Evolutionary conservation across 2,113 vertebrate species (phyloP).

Genomic region (Condylura cristata): DNA sequence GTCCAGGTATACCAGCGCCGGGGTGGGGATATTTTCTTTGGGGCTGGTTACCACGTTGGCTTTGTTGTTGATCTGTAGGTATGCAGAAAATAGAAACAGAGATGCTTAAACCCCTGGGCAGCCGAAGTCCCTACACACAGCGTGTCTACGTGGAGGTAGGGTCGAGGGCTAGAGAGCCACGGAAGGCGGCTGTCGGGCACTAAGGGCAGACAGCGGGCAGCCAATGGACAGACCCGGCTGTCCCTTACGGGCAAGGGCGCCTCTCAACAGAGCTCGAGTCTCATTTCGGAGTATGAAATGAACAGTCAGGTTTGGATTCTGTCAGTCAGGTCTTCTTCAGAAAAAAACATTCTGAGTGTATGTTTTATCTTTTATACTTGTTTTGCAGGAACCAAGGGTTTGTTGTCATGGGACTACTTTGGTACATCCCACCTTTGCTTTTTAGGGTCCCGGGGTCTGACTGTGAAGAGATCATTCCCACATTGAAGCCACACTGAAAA

Average conservation of each 20-base stretch:
- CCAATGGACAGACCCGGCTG: neutral
- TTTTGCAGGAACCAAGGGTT: neutral
- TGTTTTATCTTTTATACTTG: neutral
- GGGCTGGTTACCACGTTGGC: conserved; percentile 98
- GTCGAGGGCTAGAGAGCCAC: conserved; percentile 81
- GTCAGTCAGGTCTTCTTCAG: neutral
- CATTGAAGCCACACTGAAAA: neutral
- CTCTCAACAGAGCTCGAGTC: conserved; percentile 61
- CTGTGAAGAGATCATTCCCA: neutral
- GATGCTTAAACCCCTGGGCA: conserved; percentile 83
- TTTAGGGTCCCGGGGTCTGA: too few species aligned
- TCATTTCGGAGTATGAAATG: conserved; percentile 54
- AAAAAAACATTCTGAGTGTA: neutral
- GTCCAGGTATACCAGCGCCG: conserved; percentile 96
- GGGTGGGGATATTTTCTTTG: conserved; percentile 96
- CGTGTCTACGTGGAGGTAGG: conserved; percentile 78
- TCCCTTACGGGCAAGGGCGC: too few species aligned
- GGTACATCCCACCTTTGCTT: neutral
- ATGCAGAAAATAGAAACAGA: conserved; percentile 92
- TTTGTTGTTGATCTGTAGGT: conserved; percentile 99
- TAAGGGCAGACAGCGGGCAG: neutral
- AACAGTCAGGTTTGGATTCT: neutral
- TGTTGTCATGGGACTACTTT: neutral
- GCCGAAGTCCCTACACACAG: conserved; percentile 74
- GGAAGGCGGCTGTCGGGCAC: conserved; percentile 69